Evolutionary conservation across 2,888 invertebrate species (phyloP), one percentile per base, ranked within the genome.

Genomic region (Apeira syringaria): DNA sequence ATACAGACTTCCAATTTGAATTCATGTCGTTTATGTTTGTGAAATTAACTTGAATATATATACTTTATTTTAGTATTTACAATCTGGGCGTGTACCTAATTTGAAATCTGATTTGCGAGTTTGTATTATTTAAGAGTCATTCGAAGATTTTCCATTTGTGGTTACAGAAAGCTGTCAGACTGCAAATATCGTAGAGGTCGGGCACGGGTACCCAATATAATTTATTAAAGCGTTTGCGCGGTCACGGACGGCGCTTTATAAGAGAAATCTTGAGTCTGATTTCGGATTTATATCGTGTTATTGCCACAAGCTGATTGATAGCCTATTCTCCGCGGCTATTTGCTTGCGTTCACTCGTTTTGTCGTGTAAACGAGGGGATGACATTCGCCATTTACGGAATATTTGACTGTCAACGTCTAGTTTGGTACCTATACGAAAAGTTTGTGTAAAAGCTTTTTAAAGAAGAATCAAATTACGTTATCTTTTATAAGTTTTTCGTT

Each of bases 221-320:
- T 74, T 73, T 69, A 66, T 69, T 60, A 60, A 61, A 60, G 61
- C 59, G 63, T 66, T 61, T 56, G 50, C 42, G 56, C 41, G 56
- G 66, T 68, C 63, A 58, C 57, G 61, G 48, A 40, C 47, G 34
- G 39, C 55, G 53, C 26, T 56, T 44, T 53, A 48, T 50, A 40
- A 31, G 53, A 49, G 54, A 57, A 62, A 65, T 64, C 56, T 59
- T 44, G 50, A 56, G 53, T 46, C 31, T 47, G 51, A 56, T 59
- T 54, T 39, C 42, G 51, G 53, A 61, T 62, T 65, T 63, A 61
- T 59, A 59, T 56, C 53, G 43, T 54, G 58, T 58, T 56, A 53
- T 59, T 59, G 56, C 48, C 53, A 42, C 53, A 49, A 54, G 47
- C 50, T 72, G 72, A 75, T 73, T 70, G 68, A 74, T 74, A 45